These are phyloP conservation scores for Austrolebias charrua DNA, from an alignment of 2,797 vertebrate species.

Conservation along the genomic window DNA sequence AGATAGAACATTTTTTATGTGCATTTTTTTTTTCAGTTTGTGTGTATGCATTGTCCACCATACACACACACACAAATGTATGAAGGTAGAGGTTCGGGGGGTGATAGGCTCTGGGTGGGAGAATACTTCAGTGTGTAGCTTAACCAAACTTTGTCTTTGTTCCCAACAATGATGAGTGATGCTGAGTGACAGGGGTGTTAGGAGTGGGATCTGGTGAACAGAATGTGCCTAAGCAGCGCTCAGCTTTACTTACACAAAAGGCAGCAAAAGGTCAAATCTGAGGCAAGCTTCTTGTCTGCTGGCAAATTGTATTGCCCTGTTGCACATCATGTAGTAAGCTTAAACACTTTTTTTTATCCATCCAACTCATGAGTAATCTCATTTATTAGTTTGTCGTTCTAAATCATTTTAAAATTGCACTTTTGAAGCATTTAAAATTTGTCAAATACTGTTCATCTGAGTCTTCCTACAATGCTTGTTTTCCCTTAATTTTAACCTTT, in stretches of 20 bases:
- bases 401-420: neutral
- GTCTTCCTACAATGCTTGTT: constrained; percentile 8
- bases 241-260: constrained; percentile 70
- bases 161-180: constrained; percentile 91
- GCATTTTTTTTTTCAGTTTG: constrained; percentile 29
- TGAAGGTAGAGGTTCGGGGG: constrained; percentile 86
- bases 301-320: constrained; percentile 40
- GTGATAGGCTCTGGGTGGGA: constrained; percentile 67
- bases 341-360: constrained; percentile 20
- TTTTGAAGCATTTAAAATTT: constrained; percentile 6
- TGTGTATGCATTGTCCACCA: constrained; percentile 24
- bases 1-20: constrained; percentile 39
- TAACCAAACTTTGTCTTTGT: constrained; percentile 91
- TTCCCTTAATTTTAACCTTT: constrained; percentile 34
- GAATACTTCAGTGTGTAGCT: constrained; percentile 86
- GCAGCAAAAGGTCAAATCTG: constrained; percentile 73
- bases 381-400: neutral
- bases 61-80: constrained; percentile 79
- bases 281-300: constrained; percentile 58
- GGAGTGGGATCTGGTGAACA: constrained; percentile 74
- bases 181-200: constrained; percentile 80
- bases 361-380: neutral
- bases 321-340: constrained; percentile 17
- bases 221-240: constrained; percentile 70
- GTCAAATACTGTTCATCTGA: neutral